Evolutionary conservation across 2,113 vertebrate species (phyloP), one percentile per base, ranked within the genome.

Genomic region (Erythrolamprus reginae): DNA sequence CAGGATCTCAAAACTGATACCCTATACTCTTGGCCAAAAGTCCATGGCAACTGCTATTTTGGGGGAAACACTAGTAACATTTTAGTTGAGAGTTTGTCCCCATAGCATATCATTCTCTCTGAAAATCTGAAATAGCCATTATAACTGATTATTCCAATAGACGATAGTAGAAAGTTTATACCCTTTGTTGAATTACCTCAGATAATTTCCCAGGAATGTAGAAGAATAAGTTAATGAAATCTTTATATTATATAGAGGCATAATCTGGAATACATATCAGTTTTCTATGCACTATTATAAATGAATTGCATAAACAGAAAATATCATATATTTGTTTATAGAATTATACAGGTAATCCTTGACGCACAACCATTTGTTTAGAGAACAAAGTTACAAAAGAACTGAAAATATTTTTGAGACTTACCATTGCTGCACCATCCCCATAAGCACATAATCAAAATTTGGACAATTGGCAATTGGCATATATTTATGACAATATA

Each of bases 1-100:
- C 84, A 91, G 91, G 92, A 95, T 95, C 93, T 95, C 92, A 95
- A 55, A 48, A 85, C 90, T 95, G 92, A 51, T 95, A 96, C 94
- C 93, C 95, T 93, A 77, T 0, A 0, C 91, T 88, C 95, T 95
- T 93, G 93, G 45, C 95, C 95, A 95, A 93, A 88, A 92, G 87
- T 12, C 1, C 23, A 58, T 88, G 51, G 90, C 87, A 94, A 90
- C 70, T 84, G 92, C n/a, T 88, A 85, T 93, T 94, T 93, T 93
- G 92, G 88, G 90, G 88, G 90, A 92, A 91, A 94, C 91, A 93
- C 84, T 56, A 58, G 92, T 92, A 88, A 55, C 94, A 96, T 95
- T 95, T 92, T 91, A 52, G 92, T 94, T 92, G 91, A 87, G 10
- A 92, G 77, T 1, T 90, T 47, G 89, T 92, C 77, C 87, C 21